Base-by-base conservation (phyloP, 1,140 invertebrate genomes). In the Tetramorium simillimum region DNA sequence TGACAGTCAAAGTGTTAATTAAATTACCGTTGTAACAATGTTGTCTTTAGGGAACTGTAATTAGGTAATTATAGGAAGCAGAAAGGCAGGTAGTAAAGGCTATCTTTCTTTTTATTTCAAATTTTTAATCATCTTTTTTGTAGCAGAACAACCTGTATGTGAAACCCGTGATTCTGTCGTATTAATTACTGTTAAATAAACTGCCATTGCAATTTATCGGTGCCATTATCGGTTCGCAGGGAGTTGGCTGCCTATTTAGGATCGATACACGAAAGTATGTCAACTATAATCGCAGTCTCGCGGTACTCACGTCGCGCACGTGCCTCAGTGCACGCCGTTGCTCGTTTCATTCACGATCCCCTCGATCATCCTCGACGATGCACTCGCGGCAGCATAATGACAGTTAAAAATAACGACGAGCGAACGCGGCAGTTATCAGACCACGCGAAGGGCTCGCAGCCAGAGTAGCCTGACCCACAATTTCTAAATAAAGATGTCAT, bases 201-300 rank as follows among this genome's bases (percentile, higher is more conserved):
- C 18, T 24, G 21, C 4, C 18, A 33, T 3, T 18, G 21, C 24
- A 28, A 16, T 46, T 77, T 62, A 62, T 62, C 37, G n/a, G 37
- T 40, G n/a, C 3, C 43, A 12, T 62, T 78, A 63, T 78, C 28
- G 46, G 43, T 51, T 78, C 3, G 18, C 43, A 40, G 60, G 76
- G 60, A 62, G 72, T 43, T 16, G 40, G 76, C 49, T 69, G 24
- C 5, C 21, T 70, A 81, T 70, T 49, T 70, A 43, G 9, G 21
- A 81, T 81, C 78, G 33, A 81, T 81, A 81, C 46, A 43, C 43
- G 78, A 70, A 81, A 70, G 78, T 81, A n/a, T 81, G 78, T 81
- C 63, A 81, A 9, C 78, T 70, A 43, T 69, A 81, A 69, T 81
- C 78, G 21, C 33, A 53, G 9, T 65, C 43, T 33, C 43, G 40